Evolutionary conservation across 1,140 invertebrate genomes (phyloP).

Genomic region (Brachionus sp.): DNA sequence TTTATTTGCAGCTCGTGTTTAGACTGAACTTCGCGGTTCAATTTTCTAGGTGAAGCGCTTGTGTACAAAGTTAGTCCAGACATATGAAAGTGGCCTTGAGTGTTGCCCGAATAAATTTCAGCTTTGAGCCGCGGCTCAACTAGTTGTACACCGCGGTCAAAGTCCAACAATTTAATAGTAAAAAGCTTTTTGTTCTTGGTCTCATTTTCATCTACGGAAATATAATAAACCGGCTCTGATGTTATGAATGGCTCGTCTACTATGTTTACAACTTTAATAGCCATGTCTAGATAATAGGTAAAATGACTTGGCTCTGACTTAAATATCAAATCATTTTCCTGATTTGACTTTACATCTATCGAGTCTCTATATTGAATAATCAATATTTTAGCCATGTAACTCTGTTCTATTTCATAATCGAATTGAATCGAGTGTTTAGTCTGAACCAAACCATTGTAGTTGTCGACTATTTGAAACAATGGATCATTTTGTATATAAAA

Average conservation of each 20-base stretch:
- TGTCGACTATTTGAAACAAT: slow-evolving; percentile 8
- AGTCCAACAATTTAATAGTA: neutral
- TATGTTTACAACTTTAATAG: neutral
- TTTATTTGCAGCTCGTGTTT: slow-evolving; percentile 14
- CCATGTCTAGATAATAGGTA: neutral
- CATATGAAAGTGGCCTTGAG: neutral
- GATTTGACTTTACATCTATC: neutral
- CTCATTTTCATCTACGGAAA: slow-evolving; percentile 20
- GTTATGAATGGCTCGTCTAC: slow-evolving; percentile 33
- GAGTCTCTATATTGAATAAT: neutral
- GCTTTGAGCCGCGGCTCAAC: neutral
- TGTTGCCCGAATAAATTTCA: slow-evolving; percentile 22
- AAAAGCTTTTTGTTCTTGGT: neutral
- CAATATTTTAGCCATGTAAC: neutral
- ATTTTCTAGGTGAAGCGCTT: neutral
- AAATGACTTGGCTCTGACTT: neutral
- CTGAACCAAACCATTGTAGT: neutral
- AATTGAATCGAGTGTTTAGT: slow-evolving; percentile 35
- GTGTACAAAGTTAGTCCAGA: neutral
- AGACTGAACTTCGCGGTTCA: slow-evolving; percentile 6
- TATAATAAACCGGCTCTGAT: neutral
- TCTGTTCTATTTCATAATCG: slow-evolving; percentile 19
- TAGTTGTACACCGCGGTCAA: neutral
- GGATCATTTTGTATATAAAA: neutral
- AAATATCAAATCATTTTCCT: neutral